Base-by-base conservation (phyloP, 2,113 vertebrate species). In the Campylomormyrus numenius region DNA sequence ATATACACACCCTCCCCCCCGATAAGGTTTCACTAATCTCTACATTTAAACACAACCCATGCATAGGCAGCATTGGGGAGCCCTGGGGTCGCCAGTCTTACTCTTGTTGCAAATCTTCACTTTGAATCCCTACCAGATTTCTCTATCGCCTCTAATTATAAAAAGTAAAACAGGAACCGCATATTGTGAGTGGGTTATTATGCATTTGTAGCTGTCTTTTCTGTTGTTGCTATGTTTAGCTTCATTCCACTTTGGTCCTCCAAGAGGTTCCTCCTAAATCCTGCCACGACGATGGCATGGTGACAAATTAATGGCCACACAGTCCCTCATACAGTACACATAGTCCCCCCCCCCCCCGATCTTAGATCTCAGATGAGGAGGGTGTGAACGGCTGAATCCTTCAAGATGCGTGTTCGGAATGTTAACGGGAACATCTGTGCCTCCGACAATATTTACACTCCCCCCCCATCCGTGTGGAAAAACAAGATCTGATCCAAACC, bases 371-470 rank as follows among this genome's bases (percentile, higher is more conserved):
- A 19, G 74, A 80, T 80, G 74, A 80, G 70, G 70, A 77, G 35
- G 35, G 74, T 39, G 15, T 42, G 74, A 42, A 80, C 15, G 31
- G 74, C 5, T 15, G 35, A 80, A 19, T 80, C 74, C 35, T 80
- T 42, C 13, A 17, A 80, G 74, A 80, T 42, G 74, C 31, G 74
- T 80, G 74, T 80, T 80, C 74, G 4, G 74, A 80, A 42, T 80
- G 74, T 80, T 80, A 80, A 80, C 74, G 74, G 35, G 74, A 80
- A 80, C 74, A 80, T 80, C 74, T 80, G 74, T 39, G 74, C 74
- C 74, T 39, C 35, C 17, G 35, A 80, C 74, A 80, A 80, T 80
- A 80, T 80, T 80, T 80, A 80, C 74, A 80, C 31, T 80, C 42
- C 17, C 74, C 62, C 62, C 35, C 35, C 35, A 80, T 42, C 35